Evolutionary conservation across 1,140 invertebrate genomes (phyloP).

Genomic region (Artemia franciscana): DNA sequence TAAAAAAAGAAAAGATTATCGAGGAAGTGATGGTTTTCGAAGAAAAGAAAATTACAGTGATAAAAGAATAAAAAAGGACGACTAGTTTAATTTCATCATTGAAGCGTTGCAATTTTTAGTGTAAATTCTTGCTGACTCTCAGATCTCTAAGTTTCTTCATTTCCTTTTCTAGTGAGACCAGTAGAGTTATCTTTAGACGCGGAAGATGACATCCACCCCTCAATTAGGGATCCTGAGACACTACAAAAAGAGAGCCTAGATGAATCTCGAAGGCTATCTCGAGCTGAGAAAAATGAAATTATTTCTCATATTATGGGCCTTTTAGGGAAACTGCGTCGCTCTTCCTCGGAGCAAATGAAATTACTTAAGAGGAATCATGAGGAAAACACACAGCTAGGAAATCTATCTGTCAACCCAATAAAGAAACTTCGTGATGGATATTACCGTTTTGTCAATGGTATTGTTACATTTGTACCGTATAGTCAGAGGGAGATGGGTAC

Average conservation of each 20-base stretch:
- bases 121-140: not conserved
- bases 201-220: not conserved
- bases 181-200: not conserved
- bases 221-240: not conserved
- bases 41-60: too few relatives aligned
- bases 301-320: not conserved
- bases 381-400: not conserved
- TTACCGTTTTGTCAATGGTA: not conserved
- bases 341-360: not conserved
- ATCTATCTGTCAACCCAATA: not conserved
- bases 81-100: too few relatives aligned
- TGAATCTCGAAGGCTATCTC: not conserved
- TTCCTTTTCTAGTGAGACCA: not conserved
- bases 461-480: not conserved
- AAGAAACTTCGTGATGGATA: not conserved
- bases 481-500: too few relatives aligned
- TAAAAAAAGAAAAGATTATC: too few relatives aligned
- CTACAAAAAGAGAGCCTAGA: not conserved
- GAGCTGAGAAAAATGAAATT: not conserved
- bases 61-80: too few relatives aligned
- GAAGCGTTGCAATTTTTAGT: too few relatives aligned
- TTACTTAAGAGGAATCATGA: not conserved
- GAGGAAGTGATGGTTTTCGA: too few relatives aligned
- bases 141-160: not conserved
- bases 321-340: not conserved